Conservation (phyloP, 2,888 invertebrate species). For the Scelioninae gen. 1 region DNA sequence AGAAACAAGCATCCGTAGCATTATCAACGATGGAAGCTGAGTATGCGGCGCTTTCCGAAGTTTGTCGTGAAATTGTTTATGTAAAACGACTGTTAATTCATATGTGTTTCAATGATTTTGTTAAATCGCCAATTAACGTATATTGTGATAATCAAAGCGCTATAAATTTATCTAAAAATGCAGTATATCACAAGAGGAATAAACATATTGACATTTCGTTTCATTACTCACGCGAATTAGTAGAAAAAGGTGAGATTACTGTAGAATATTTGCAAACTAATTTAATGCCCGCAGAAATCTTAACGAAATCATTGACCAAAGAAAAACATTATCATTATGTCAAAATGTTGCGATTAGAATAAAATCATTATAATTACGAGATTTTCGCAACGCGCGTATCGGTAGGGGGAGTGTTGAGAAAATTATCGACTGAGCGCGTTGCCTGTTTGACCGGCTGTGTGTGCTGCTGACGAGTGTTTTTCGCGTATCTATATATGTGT, state of each 20-base stretch:
- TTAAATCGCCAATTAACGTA: neutral
- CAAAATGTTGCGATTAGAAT: neutral
- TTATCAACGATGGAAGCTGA: conserved; percentile 14
- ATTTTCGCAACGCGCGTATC: neutral
- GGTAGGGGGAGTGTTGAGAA: conserved; percentile 10
- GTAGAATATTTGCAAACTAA: conserved; percentile 2
- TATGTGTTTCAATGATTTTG: neutral
- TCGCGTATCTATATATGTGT: too few species aligned
- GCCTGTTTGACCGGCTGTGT: too few species aligned
- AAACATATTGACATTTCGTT: conserved; percentile 14
- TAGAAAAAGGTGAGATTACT: neutral
- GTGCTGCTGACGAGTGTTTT: too few species aligned
- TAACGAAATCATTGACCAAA: conserved; percentile 9
- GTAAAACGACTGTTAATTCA: neutral
- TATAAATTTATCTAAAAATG: conserved; percentile 4
- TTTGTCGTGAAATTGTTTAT: neutral
- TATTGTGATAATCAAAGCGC: conserved; percentile 17
- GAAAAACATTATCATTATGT: conserved; percentile 10
- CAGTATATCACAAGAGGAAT: conserved; percentile 8
- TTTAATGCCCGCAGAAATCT: neutral
- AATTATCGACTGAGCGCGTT: too few species aligned
- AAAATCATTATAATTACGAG: neutral
- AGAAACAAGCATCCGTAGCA: conserved; percentile 5
- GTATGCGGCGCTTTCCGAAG: conserved; percentile 3
- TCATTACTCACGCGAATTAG: conserved; percentile 4